These are phyloP conservation scores for Sciaenops ocellatus DNA, from an alignment of 2,797 vertebrate species.

Conservation along the genomic window DNA sequence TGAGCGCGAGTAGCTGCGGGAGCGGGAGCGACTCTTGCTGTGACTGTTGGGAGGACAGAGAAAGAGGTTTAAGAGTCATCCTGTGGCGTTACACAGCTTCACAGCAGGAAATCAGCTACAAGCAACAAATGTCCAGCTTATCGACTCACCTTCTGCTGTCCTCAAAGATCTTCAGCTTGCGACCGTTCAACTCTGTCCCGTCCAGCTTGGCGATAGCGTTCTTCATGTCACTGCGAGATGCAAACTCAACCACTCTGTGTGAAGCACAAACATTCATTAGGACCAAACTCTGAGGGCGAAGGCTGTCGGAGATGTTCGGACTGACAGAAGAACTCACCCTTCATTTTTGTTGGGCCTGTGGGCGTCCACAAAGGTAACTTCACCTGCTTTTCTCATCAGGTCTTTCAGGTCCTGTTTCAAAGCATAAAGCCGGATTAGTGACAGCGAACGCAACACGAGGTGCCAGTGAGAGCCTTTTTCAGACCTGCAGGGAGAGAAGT, in stretches of 20 bases:
- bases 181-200: constrained; percentile 93
- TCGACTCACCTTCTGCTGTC: constrained; percentile 89
- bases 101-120: too few relatives aligned
- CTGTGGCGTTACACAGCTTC: background rate
- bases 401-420: constrained; percentile 94
- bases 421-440: constrained; percentile 73
- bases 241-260: constrained; percentile 94
- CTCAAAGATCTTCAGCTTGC: constrained; percentile 93
- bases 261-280: background rate
- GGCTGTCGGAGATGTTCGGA: rapidly evolving
- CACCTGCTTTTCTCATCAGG: constrained; percentile 96
- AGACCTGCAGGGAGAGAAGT: constrained; percentile 74
- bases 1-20: constrained; percentile 89
- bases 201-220: constrained; percentile 93
- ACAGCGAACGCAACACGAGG: constrained; percentile 7
- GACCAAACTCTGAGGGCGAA: background rate
- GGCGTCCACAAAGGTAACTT: constrained; percentile 96
- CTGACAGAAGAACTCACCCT: constrained; percentile 81
- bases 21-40: constrained; percentile 90
- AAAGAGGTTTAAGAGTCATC: background rate
- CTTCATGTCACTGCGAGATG: constrained; percentile 94
- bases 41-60: constrained; percentile 46
- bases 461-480: constrained; percentile 63
- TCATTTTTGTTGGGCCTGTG: constrained; percentile 95
- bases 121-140: too few relatives aligned